Evolutionary conservation across 2,888 invertebrate genomes (phyloP).

Genomic region (Nezara viridula): DNA sequence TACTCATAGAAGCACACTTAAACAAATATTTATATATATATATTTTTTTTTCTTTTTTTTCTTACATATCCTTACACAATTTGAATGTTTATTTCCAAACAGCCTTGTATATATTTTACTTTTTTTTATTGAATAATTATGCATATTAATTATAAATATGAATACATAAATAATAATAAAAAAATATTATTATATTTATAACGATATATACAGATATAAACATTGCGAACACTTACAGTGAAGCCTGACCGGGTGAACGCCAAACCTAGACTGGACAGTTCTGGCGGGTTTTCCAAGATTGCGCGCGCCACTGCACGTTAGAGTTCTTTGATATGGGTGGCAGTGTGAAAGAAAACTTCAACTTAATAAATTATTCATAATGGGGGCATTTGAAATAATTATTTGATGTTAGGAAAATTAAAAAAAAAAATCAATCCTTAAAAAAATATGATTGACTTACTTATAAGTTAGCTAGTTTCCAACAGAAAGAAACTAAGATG

Average conservation of each 20-base stretch:
- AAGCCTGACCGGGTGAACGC: neutral
- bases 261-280: neutral
- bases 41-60: too few relatives aligned
- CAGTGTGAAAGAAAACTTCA: too few relatives aligned
- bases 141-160: neutral
- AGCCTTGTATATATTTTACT: neutral
- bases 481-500: too few relatives aligned
- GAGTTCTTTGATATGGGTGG: neutral
- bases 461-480: too few relatives aligned
- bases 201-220: neutral
- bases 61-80: neutral
- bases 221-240: neutral
- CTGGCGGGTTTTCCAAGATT: neutral
- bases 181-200: neutral
- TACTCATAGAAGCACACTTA: too few relatives aligned
- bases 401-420: too few relatives aligned
- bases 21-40: too few relatives aligned
- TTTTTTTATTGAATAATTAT: neutral
- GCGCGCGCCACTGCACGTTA: conserved; percentile 1
- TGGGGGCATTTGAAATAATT: too few relatives aligned
- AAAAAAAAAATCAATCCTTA: too few relatives aligned
- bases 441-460: too few relatives aligned
- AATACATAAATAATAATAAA: neutral
- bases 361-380: too few relatives aligned
- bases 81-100: neutral